Base-by-base conservation (phyloP, 2,113 vertebrate species). In the Martes martes region DNA sequence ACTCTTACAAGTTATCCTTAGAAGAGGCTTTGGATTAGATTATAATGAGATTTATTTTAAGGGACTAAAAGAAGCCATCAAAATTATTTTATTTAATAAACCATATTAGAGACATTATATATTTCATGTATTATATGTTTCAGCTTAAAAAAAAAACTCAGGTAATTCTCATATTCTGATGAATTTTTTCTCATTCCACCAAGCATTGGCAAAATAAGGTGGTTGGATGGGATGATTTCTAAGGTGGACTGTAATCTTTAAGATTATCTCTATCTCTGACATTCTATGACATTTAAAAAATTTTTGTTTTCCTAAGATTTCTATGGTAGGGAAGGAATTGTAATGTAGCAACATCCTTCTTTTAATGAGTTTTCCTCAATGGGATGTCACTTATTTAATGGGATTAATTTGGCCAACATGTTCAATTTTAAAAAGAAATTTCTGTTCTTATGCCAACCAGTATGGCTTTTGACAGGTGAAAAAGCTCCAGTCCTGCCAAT, bases 331-430 rank as follows among this genome's bases (percentile, higher is more conserved):
- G 13, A 80, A 92, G 52, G 33, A 83, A 74, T 33, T 55, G 45
- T 57, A 63, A 96, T 79, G 73, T 19, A n/a, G 61, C 36, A 80
- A 76, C 55, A 93, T 36, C 42, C 47, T 97, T 95, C 61, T 80
- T 69, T 83, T 84, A 95, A 80, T 92, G 69, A 85, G n/a, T 26
- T 88, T 95, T 94, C 90, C 52, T 95, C 83, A 92, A 7, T 69
- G 89, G 63, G 95, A 97, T 90, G 90, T 96, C 92, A 80, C 61
- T 90, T 76, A 91, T 97, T 97, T 92, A 96, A 96, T 94, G 71
- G 89, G 63, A 96, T 96, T 95, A 88, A 92, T 97, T 98, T 95
- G 59, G 84, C 52, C 2, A 24, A 50, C 57, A n/a, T 0, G 0
- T 67, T 84, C 71, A 61, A 45, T 57, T 93, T 96, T 61, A 63